These are phyloP conservation scores for Drosophila pallidifrons DNA, from an alignment of 1,140 invertebrate species.

Conservation along the genomic window DNA sequence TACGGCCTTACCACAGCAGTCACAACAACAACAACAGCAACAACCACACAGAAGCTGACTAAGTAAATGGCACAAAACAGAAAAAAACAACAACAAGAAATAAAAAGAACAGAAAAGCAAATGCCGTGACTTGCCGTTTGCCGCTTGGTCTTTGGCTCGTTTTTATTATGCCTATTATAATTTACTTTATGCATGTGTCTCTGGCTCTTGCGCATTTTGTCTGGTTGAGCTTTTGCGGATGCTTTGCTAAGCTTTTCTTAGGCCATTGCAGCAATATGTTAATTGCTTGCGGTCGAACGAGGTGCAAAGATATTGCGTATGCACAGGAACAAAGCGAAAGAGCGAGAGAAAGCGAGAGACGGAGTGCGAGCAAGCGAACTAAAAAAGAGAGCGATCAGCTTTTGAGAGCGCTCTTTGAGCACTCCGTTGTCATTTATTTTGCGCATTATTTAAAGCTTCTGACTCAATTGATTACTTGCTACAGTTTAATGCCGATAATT, in stretches of 20 bases:
- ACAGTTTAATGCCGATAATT: neutral
- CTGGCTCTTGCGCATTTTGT: constrained; percentile 28
- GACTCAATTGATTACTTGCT: neutral
- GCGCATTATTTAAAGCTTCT: constrained; percentile 1
- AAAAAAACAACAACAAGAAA: constrained; percentile 29
- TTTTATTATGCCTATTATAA: constrained; percentile 83
- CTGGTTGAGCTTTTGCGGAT: constrained; percentile 50
- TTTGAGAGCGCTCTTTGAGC: neutral
- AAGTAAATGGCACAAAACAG: constrained; percentile 40
- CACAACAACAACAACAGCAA: neutral
- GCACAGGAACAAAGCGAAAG: neutral
- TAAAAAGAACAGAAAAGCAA: constrained; percentile 52
- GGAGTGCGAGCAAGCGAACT: neutral
- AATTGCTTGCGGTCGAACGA: constrained; percentile 56
- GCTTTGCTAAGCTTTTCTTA: constrained; percentile 45
- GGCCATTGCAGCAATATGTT: constrained; percentile 62
- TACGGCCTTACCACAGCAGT: constrained; percentile 61
- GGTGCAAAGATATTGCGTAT: constrained; percentile 24
- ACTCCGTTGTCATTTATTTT: neutral
- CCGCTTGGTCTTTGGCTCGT: constrained; percentile 59
- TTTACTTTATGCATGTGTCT: constrained; percentile 77
- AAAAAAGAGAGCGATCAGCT: no score
- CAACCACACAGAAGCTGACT: constrained; percentile 18
- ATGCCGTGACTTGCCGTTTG: constrained; percentile 72
- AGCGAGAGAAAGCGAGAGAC: constrained; percentile 4